Evolutionary conservation across 2,888 invertebrate genomes (phyloP), one percentile per base, ranked within the genome.

Genomic region (Disparrhopalites patrizii): DNA sequence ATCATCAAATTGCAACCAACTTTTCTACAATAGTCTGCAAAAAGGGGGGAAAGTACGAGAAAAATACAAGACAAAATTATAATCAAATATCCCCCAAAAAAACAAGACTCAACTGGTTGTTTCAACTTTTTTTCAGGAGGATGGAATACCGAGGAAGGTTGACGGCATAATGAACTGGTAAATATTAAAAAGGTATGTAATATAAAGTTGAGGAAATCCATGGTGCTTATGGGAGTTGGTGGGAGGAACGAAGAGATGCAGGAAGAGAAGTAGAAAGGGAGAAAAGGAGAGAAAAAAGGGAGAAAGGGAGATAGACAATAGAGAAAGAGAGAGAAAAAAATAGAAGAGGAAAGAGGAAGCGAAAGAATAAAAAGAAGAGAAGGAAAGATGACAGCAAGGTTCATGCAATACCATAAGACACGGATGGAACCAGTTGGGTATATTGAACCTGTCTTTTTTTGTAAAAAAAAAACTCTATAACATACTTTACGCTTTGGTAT

Each of bases 391-490:
- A 50, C 25, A 56, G 36, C 23, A 40, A 27, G 10, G 8, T 13
- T 38, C 33, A 57, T 36, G 23, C 36, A 38, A 57, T 57, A 55
- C 31, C 30, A 55, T 55, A 55, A 55, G 54, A 55, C 54, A 55
- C 54, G 54, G 54, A 55, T 55, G 54, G 54, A 31, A 55, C 47
- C 47, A 47, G 47, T 47, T 47, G 47, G 47, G 58, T 58, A 43
- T 58, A 58, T 58, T 58, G 58, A 58, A 58, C 58, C 43, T 58
- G 40, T 40, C 58, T 28, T 55, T 33, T 55, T n/a, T n/a, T n/a
- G n/a, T n/a, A n/a, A n/a, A n/a, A n/a, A n/a, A n/a, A 47, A 47
- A 47, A 47, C 47, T 47, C 47, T 47, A 47, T 47, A 47, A 47
- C 47, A 47, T 47, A 47, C 47, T 47, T 47, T 47, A 47, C 47